Evolutionary conservation across 2,888 invertebrate species (phyloP).

Genomic region (Drosophila neonasuta): DNA sequence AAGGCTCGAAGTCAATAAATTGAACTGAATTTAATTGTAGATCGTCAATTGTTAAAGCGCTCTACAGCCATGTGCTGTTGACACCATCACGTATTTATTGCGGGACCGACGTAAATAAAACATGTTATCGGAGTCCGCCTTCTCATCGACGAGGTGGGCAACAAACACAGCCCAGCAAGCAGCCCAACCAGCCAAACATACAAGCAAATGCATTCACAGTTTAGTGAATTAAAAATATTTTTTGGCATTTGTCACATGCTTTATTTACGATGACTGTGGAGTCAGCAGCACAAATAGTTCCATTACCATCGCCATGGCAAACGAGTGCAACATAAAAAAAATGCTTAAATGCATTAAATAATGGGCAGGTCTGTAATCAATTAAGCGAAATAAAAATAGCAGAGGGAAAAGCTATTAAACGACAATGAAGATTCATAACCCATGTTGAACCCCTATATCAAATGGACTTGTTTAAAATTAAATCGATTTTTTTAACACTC

Average conservation of each 20-base stretch:
- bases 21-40: conserved; percentile 54
- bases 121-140: conserved; percentile 9
- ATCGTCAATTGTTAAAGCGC: conserved; percentile 26
- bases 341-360: conserved; percentile 28
- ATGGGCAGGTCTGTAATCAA: conserved; percentile 51
- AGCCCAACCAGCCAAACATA: conserved; percentile 4
- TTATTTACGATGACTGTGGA: conserved; percentile 47
- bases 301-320: neutral
- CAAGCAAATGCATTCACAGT: conserved; percentile 40
- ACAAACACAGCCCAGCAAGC: neutral
- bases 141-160: conserved; percentile 1
- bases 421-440: conserved; percentile 7
- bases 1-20: conserved; percentile 29
- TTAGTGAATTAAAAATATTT: conserved; percentile 59
- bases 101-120: conserved; percentile 21
- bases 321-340: conserved; percentile 7
- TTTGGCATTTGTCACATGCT: conserved; percentile 49
- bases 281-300: conserved; percentile 7
- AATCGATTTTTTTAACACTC: neutral
- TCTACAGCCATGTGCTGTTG: conserved; percentile 17
- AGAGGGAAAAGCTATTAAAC: neutral
- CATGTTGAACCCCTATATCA: neutral
- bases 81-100: conserved; percentile 45
- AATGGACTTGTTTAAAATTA: neutral
- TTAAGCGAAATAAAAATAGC: conserved; percentile 35